Conservation (phyloP, 2,888 invertebrate species). For the Drosophila mimica region DNA sequence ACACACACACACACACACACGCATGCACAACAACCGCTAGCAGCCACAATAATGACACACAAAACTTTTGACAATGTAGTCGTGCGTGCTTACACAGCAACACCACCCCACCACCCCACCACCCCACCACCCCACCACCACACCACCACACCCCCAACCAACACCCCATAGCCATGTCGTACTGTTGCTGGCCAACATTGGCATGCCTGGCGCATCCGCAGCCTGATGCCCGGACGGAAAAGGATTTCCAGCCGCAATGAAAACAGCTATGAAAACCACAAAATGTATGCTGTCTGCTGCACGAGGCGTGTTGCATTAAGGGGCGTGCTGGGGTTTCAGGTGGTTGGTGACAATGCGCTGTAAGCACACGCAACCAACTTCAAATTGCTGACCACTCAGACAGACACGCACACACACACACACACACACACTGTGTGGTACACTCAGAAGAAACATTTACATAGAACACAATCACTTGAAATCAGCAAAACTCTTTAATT, state of each 20-base stretch:
- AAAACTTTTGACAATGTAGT: slow-evolving; percentile 77
- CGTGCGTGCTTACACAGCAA: slow-evolving; percentile 59
- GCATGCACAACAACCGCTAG: slow-evolving; percentile 58
- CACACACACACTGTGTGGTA: background rate
- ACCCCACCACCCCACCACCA: background rate
- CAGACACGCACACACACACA: slow-evolving; percentile 8
- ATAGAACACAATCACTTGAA: background rate
- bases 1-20: slow-evolving; percentile 16
- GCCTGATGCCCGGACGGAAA: slow-evolving; percentile 58
- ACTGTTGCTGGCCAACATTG: slow-evolving; percentile 15
- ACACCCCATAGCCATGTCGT: background rate
- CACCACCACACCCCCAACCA: background rate
- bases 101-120: background rate
- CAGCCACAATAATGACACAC: slow-evolving; percentile 78
- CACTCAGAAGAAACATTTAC: background rate
- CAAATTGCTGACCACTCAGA: slow-evolving; percentile 71
- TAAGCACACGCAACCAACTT: slow-evolving; percentile 62
- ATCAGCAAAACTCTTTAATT: background rate
- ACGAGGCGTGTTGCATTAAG: slow-evolving; percentile 1
- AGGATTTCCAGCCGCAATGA: slow-evolving; percentile 78
- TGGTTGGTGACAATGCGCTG: slow-evolving; percentile 42
- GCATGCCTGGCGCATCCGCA: slow-evolving; percentile 34
- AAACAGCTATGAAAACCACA: slow-evolving; percentile 78
- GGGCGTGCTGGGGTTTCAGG: background rate
- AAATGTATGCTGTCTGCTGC: slow-evolving; percentile 57